Conservation (phyloP, 2,797 vertebrate genomes). For the Danio aesculapii region DNA sequence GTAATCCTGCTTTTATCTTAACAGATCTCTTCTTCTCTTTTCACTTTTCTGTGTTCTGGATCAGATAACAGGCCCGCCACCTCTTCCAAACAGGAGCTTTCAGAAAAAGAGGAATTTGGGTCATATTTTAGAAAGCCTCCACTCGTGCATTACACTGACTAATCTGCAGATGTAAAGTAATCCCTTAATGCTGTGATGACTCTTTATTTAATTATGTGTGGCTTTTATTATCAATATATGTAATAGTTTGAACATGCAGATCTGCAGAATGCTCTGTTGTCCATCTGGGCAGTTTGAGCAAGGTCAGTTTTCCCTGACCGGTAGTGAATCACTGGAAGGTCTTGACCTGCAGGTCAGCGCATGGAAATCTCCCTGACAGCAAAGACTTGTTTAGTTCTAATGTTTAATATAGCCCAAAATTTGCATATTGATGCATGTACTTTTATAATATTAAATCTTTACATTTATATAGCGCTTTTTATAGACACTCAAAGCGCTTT, state of each 20-base stretch:
- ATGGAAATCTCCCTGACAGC: constrained; percentile 16
- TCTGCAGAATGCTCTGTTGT: background rate
- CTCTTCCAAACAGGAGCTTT: background rate
- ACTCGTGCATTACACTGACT: background rate
- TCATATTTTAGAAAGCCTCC: constrained; percentile 13
- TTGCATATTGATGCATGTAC: background rate
- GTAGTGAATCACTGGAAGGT: constrained; percentile 39
- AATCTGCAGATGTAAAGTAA: constrained; percentile 35
- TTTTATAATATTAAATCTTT: too few relatives aligned
- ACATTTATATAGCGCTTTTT: too few relatives aligned
- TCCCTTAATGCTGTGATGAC: constrained; percentile 28
- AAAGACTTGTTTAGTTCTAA: background rate
- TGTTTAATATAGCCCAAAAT: background rate
- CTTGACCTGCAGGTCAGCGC: constrained; percentile 19
- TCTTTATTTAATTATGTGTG: constrained; percentile 38
- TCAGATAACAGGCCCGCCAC: background rate
- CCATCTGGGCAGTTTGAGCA: constrained; percentile 17
- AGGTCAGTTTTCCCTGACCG: constrained; percentile 12
- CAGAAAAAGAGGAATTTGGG: background rate
- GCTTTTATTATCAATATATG: constrained; percentile 26
- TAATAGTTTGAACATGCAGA: constrained; percentile 28
- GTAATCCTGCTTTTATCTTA: constrained; percentile 13
- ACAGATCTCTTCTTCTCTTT: constrained; percentile 9
- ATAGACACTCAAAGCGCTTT: too few relatives aligned
- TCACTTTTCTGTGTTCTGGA: background rate